Evolutionary conservation across 2,888 invertebrate genomes (phyloP), one percentile per base, ranked within the genome.

Genomic region (Dryobotodes eremita): DNA sequence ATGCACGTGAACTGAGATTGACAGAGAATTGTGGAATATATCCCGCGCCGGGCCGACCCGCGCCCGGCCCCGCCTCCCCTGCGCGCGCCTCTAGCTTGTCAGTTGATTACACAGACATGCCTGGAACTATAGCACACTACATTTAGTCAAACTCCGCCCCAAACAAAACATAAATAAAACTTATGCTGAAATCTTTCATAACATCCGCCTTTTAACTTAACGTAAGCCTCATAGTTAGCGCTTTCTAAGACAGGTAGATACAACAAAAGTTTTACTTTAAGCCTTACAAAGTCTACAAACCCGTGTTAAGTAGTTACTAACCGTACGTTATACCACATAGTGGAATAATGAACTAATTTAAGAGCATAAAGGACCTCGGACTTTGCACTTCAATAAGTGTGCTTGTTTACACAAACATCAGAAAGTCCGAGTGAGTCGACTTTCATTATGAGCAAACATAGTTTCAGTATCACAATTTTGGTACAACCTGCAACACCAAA

Each of bases 11-110:
- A 77, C 50, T 72, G 53, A 57, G 74, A 17, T 77, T 69, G 64
- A 80, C 36, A 61, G 61, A 26, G 3, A 61, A 84, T 57, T 70
- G 82, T 50, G 64, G 66, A 69, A 13, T 79, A 66, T 48, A 65
- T 64, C 36, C 36, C 66, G 77, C 65, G 10, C 23, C 62, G 50
- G 0, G 68, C 71, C 79, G 76, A 74, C 62, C 85, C 64, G 20
- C 48, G 2, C 61, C 23, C 59, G 74, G 74, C 79, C 42, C 85
- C 85, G 85, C 85, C 86, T 75, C 61, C 46, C 13, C 6, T 85
- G 85, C 86, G 85, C 85, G 85, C 85, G 85, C 85, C 76, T 74
- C 1, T 55, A 59, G 3, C 46, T 77, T n/a, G 36, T 62, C 57
- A 73, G 26, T 61, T 64, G 36, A 70, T 50, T 70, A 66, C 75